Conservation (phyloP, 2,113 vertebrate species). For the Corythornis cristatus region DNA sequence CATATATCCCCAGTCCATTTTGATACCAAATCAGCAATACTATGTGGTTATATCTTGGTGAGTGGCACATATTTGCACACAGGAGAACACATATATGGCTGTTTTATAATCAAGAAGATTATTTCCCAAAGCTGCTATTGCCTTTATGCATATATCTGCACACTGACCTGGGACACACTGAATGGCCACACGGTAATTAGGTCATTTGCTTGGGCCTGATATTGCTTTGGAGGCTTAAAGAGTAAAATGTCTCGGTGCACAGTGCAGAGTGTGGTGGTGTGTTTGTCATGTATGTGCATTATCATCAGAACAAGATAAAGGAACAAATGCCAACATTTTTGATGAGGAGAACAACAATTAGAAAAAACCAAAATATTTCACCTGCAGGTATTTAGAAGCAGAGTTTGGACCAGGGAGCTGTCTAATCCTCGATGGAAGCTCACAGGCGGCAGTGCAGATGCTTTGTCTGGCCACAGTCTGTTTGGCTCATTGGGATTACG, state of each 20-base stretch:
- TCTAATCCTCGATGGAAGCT: background rate
- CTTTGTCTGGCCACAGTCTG: conserved; percentile 26
- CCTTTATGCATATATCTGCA: background rate
- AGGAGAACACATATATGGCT: background rate
- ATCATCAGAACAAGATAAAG: background rate
- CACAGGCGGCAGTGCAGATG: background rate
- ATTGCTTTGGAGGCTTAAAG: conserved; percentile 43
- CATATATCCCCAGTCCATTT: background rate
- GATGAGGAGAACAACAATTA: conserved; percentile 19
- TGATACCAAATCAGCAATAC: background rate
- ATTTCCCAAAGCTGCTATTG: conserved; percentile 25
- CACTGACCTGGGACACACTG: background rate
- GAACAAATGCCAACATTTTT: conserved; percentile 22
- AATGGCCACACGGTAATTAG: background rate
- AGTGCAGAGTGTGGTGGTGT: background rate
- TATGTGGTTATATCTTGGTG: background rate
- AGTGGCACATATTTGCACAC: background rate
- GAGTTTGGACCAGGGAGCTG: conserved; percentile 5
- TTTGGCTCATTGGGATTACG: background rate
- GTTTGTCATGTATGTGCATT: background rate
- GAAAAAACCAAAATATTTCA: background rate
- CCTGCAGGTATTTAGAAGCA: conserved; percentile 13
- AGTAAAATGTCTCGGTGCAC: background rate
- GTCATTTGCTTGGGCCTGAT: conserved; percentile 37
- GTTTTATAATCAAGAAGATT: background rate